A percentile compares a stretch with the other conserved stretches of the same genome.
These are phyloP conservation scores for Aramus guarauna DNA, from an alignment of 2,113 vertebrate species.

Conservation along the genomic window DNA sequence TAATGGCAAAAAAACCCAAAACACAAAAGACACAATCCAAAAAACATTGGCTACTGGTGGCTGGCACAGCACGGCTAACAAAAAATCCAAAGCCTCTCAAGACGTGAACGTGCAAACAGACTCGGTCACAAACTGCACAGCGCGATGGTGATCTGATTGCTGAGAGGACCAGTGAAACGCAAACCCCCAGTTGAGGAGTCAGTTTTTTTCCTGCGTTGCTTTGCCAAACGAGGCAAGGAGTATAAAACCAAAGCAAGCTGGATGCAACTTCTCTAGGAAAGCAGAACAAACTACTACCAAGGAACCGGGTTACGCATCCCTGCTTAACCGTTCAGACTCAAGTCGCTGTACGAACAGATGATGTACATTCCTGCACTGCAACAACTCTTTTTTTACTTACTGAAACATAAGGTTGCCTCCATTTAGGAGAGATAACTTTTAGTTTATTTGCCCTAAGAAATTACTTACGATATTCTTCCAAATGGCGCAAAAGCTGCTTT, in stretches of 20 bases:
- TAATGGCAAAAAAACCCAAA: background rate
- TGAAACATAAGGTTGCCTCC: background rate
- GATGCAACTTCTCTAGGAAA: background rate
- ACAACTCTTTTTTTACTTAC: background rate
- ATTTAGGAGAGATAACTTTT: background rate
- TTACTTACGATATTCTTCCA: slow-evolving; percentile 98
- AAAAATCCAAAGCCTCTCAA: background rate
- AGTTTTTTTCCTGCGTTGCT: background rate
- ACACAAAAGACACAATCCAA: no score
- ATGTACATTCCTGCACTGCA: background rate
- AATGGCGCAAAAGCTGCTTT: slow-evolving; percentile 97
- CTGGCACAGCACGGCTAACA: background rate
- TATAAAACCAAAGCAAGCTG: background rate
- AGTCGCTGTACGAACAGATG: background rate
- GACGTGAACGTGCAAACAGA: background rate
- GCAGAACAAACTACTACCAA: background rate
- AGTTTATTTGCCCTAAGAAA: background rate
- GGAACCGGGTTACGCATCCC: background rate
- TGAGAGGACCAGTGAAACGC: background rate
- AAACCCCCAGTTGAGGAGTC: background rate
- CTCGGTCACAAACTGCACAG: background rate
- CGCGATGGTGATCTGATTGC: background rate
- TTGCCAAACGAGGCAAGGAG: background rate
- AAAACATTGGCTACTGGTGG: background rate
- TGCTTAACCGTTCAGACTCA: background rate